Conservation (phyloP, 2,888 invertebrate genomes). For the Phania funesta region DNA sequence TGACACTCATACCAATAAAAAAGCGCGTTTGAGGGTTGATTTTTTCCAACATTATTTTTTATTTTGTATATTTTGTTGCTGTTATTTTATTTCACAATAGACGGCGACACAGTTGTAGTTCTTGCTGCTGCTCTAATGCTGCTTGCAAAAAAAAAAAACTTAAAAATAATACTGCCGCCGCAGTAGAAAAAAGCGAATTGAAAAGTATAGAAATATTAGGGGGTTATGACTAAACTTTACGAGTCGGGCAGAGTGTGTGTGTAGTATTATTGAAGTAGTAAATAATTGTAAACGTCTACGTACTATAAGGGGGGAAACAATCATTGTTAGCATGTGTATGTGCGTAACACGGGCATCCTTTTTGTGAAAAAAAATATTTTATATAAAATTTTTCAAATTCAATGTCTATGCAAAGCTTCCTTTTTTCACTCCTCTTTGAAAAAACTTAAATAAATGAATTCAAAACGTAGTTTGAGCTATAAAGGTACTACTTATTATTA, state of each 20-base stretch:
- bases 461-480: conserved; percentile 68
- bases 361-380: conserved; percentile 65
- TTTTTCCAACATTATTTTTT: conserved; percentile 66
- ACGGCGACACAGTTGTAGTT: conserved; percentile 69
- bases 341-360: conserved; percentile 71
- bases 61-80: conserved; percentile 67
- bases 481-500: conserved; percentile 78
- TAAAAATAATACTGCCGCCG: conserved; percentile 40
- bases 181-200: conserved; percentile 44
- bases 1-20: conserved; percentile 75
- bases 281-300: conserved; percentile 60
- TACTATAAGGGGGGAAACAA: conserved; percentile 28
- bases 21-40: conserved; percentile 76
- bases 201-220: conserved; percentile 62
- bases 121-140: conserved; percentile 74
- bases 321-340: conserved; percentile 47
- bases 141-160: conserved; percentile 42
- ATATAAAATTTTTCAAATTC: conserved; percentile 72
- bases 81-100: conserved; percentile 67
- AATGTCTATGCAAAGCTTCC: conserved; percentile 72
- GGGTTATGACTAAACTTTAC: conserved; percentile 65
- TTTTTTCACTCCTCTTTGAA: conserved; percentile 17
- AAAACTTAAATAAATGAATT: conserved; percentile 58
- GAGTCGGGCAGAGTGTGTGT: conserved; percentile 46
- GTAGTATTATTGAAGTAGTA: conserved; percentile 66